Base-by-base conservation (phyloP, 1,140 invertebrate species). In the Sarcophaga peregrina region DNA sequence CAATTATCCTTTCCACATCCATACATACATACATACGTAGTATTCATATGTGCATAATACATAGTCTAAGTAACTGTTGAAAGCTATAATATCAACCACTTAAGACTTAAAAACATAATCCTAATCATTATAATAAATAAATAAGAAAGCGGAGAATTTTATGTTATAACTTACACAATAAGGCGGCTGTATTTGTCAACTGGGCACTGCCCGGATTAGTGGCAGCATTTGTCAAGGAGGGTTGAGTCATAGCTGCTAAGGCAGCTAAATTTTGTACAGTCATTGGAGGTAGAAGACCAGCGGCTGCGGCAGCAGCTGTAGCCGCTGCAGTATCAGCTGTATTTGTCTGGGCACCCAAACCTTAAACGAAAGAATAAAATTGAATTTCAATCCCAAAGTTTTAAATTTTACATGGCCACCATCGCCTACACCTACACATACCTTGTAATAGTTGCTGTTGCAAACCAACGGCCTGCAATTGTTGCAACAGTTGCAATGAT, bases 181-280 rank as follows among this genome's bases (percentile, higher is more conserved):
- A 83, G 8, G 90, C 88, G 13, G 90, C 89, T 37, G 90, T 90
- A 76, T 90, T 90, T 50, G 89, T 87, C 72, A 90, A 83, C 75
- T 90, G 88, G n/a, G 89, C 89, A 90, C 84, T 91, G 62, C 90
- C 92, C 62, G 91, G 91, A 10, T 93, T 92, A 5, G 92, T 91
- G 20, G 93, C 91, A 11, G 93, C 91, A 47, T 92, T 91, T 8
- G 93, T 92, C n/a, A 94, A 92, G 78, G 92, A 91, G 0, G 93
- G 94, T 89, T 93, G 94, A 86, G 96, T 94, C 93, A 97, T 96
- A 11, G 96, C 96, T 50, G 97, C 96, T 85, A 97, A 91, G 46
- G 96, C 96, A 82, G 97, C 96, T 86, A 98, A 91, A 91, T 97
- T 97, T 91, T 97, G 96, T 91, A 97, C 94, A 85, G 95, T 96